Evolutionary conservation across 2,888 invertebrate species (phyloP), one percentile per base, ranked within the genome.

Genomic region (Eupithecia centaureata): DNA sequence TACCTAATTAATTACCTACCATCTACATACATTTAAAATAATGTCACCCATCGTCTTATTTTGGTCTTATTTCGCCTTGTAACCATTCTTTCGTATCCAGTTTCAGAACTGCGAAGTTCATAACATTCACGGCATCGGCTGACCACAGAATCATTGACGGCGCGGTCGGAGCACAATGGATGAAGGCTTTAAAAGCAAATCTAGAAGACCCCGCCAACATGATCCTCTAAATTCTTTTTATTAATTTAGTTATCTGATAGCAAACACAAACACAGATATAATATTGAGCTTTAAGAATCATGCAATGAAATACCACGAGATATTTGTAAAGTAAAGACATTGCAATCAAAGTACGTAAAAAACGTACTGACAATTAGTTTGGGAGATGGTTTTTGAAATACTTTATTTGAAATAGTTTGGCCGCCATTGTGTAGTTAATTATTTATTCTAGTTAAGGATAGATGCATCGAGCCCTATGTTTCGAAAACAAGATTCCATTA

Each of bases 141-240:
- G 99, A 99, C 92, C 99, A 99, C 89, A 95, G 99, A 80, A 98
- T 98, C 28, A 97, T 99, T 8, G 99, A 99, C 89, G 99, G 99
- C 60, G 99, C 99, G 76, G 97, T 99, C 5, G 99, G 99, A 64
- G 99, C 99, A 2, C 95, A 96, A 85, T 99, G 99, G 99, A 94
- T 99, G 83, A 94, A 96, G 81, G 96, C 96, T 62, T 98, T 99
- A 94, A 96, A 96, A 79, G 95, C 95, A 71, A 96, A 95, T 85
- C 91, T 99, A 75, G 99, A 99, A 91, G 97, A 98, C 83, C 99
- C 99, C 30, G 95, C 96, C 76, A 96, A 96, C 73, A 99, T 99
- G 97, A 95, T 99, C 74, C 94, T 99, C 81, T 99, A 96, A 94
- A 61, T 27, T 18, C 15, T 35, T 71, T 62, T 63, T 22, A n/a